phyloP scores from a whole-genome alignment of 2,797 vertebrate species.

The Podarcis lilfordi region DNA sequence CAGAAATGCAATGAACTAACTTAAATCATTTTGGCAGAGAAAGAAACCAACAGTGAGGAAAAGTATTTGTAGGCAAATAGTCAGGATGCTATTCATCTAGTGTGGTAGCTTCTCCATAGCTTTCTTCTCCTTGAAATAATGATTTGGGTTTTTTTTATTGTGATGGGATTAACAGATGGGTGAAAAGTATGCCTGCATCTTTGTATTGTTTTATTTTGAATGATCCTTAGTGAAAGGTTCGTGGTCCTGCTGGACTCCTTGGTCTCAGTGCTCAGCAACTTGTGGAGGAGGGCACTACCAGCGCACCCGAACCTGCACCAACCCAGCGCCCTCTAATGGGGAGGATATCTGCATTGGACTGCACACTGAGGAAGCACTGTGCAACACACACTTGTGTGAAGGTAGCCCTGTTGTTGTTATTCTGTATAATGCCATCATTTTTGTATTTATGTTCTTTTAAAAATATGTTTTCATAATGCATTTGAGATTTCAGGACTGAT shows the following conservation, averaged over 20 bases:
- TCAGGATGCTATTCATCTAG: not conserved
- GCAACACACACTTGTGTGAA: slow-evolving; percentile 93
- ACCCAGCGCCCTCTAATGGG: slow-evolving; percentile 84
- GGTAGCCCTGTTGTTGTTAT: slow-evolving; percentile 76
- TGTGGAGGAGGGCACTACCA: slow-evolving; percentile 97
- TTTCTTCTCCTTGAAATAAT: not conserved
- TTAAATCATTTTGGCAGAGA: too few relatives aligned
- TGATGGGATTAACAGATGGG: not conserved
- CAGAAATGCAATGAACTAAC: too few relatives aligned
- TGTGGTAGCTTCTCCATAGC: not conserved
- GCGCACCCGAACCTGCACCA: slow-evolving; percentile 93
- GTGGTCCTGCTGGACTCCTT: slow-evolving; percentile 98
- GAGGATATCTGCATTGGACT: slow-evolving; percentile 97
- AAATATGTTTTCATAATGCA: slow-evolving; percentile 8
- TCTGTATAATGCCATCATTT: not conserved
- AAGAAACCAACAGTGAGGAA: not conserved
- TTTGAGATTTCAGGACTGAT: not conserved
- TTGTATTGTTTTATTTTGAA: slow-evolving; percentile 47
- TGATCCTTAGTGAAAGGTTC: slow-evolving; percentile 86
- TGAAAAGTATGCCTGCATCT: not conserved
- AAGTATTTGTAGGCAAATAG: not conserved
- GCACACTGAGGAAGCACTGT: slow-evolving; percentile 97
- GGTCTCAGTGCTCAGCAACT: slow-evolving; percentile 94
- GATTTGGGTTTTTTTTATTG: not conserved
- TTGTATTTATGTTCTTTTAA: not conserved